phyloP scores from a whole-genome alignment of 2,797 vertebrate species.

The Brotula barbata region DNA sequence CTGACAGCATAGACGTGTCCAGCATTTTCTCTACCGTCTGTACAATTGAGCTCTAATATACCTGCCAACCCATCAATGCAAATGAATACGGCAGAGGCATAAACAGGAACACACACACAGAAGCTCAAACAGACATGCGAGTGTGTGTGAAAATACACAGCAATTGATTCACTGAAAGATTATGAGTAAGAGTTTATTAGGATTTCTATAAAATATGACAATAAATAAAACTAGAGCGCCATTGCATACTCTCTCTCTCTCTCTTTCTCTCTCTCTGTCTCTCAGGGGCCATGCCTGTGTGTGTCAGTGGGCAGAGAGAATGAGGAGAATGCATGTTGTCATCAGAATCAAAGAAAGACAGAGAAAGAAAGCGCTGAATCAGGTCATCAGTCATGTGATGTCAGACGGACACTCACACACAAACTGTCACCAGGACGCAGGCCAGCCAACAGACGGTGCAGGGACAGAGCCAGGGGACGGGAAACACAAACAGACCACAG shows the following conservation, averaged over 20 bases:
- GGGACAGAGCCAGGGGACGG: constrained; percentile 30
- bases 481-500: constrained; percentile 23
- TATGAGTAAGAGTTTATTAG: constrained; percentile 1
- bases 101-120: constrained; percentile 20
- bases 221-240: background rate
- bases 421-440: constrained; percentile 44
- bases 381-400: constrained; percentile 74
- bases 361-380: constrained; percentile 80
- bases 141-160: background rate
- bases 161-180: background rate
- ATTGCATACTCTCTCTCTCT: too few species aligned
- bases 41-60: constrained; percentile 29
- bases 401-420: constrained; percentile 51
- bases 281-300: constrained; percentile 37
- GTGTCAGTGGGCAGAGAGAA: constrained; percentile 52
- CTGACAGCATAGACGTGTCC: constrained; percentile 46
- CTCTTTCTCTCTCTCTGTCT: constrained; percentile 49
- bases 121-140: constrained; percentile 12
- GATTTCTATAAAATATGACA: constrained; percentile 29
- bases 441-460: constrained; percentile 25
- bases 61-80: constrained; percentile 31
- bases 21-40: constrained; percentile 44
- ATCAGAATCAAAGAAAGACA: constrained; percentile 77
- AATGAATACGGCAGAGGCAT: constrained; percentile 12
- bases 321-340: constrained; percentile 79